Conservation (phyloP, 2,888 invertebrate genomes). For the Periphyllus acericola region DNA sequence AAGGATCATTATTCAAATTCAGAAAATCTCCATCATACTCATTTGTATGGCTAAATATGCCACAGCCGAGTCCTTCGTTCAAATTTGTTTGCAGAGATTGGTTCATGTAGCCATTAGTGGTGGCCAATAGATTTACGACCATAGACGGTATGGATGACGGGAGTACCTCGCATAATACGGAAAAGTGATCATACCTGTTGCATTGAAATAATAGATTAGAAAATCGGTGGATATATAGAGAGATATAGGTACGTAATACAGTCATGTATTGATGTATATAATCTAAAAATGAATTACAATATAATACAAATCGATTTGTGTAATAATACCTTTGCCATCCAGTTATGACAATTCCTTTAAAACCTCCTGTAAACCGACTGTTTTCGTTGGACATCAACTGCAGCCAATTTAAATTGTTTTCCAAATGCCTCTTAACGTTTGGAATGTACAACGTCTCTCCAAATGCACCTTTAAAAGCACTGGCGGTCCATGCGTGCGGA, state of each 20-base stretch:
- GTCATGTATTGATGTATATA: not conserved
- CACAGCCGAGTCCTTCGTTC: slow-evolving; percentile 71
- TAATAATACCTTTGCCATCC: slow-evolving; percentile 72
- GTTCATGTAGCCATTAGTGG: slow-evolving; percentile 73
- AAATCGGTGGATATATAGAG: too few relatives aligned
- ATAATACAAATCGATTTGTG: not conserved
- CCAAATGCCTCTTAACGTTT: slow-evolving; percentile 75
- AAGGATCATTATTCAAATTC: slow-evolving; percentile 71
- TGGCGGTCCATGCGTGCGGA: slow-evolving; percentile 77
- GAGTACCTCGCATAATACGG: slow-evolving; percentile 75
- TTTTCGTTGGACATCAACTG: slow-evolving; percentile 74
- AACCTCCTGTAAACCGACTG: slow-evolving; percentile 70
- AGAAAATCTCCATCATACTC: slow-evolving; percentile 65
- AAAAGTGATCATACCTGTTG: slow-evolving; percentile 76
- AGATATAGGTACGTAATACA: not conserved
- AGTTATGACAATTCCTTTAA: slow-evolving; percentile 72
- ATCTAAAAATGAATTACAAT: not conserved
- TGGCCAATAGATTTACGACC: slow-evolving; percentile 72
- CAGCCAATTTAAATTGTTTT: slow-evolving; percentile 78
- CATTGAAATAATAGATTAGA: not conserved
- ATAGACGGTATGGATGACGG: slow-evolving; percentile 76
- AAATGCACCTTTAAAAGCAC: slow-evolving; percentile 81
- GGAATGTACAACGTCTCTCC: slow-evolving; percentile 77
- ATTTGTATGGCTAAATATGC: slow-evolving; percentile 66
- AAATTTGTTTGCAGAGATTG: slow-evolving; percentile 69